phyloP scores from a whole-genome alignment of 35 echinoderm and acorn worm species.

The Hemicentrotus pulcherrimus region DNA sequence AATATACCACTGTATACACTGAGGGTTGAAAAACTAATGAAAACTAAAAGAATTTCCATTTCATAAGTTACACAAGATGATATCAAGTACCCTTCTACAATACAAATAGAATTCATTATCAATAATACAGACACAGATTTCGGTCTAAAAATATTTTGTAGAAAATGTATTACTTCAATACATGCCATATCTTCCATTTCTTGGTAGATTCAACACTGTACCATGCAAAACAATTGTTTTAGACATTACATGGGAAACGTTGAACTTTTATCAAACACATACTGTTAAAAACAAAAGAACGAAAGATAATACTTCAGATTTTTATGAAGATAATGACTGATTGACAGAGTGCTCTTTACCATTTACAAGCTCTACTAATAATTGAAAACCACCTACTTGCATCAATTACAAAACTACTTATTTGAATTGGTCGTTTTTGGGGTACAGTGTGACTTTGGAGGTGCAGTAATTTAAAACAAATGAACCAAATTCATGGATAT shows the following conservation, averaged over 20 bases:
- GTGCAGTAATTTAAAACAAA: neutral
- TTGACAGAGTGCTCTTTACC: neutral
- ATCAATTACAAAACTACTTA: too few species aligned
- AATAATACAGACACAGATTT: too few species aligned
- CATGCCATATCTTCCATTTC: too few species aligned
- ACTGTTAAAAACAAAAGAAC: too few species aligned
- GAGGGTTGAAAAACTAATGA: neutral
- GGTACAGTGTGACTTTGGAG: neutral
- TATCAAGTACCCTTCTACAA: neutral
- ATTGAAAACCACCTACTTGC: too few species aligned
- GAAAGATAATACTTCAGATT: too few species aligned
- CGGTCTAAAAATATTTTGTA: neutral
- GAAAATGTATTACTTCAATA: neutral
- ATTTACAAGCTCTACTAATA: too few species aligned
- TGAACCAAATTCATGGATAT: constrained; percentile 19
- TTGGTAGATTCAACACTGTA: too few species aligned
- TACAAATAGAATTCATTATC: neutral
- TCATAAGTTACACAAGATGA: neutral
- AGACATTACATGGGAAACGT: too few species aligned
- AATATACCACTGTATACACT: neutral
- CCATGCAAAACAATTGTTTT: too few species aligned
- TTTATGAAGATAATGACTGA: neutral
- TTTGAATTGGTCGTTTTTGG: neutral
- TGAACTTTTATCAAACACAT: too few species aligned
- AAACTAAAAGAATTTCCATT: neutral